Evolutionary conservation across 2,888 invertebrate species (phyloP), one percentile per base, ranked within the genome.

Genomic region (Apotomis turbidana): DNA sequence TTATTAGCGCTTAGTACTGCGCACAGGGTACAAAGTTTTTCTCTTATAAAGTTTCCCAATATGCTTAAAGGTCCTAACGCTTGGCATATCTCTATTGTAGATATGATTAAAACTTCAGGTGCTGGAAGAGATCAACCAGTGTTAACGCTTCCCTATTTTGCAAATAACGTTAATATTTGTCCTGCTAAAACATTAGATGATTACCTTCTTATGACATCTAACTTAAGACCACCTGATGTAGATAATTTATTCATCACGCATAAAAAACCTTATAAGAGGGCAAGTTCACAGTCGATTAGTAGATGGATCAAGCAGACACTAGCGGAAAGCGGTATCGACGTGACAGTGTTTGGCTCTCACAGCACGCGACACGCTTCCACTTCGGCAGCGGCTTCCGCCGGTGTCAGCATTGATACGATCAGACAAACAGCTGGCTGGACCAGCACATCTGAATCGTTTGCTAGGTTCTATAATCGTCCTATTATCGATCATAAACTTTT

Each of bases 311-410:
- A 76, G 51, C 4, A 13, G 4, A 52, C 59, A 4, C 15, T 68
- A 13, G 15, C 49, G 6, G 72, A 54, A 15, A 54, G 55, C 46
- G 72, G 63, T 36, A 49, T 72, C 46, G 60, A 64, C 54, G 59
- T 74, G 4, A 0, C 54, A 0, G 55, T 66, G 44, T 79, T 76
- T 51, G 66, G 73, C 15, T 77, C 76, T 9, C 78, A 79, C 59
- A 78, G 76, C 70, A 68, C 78, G 0, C 71, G 78, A 1, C 79
- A 77, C 54, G 77, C 77, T 3, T 62, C 77, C 60, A 77, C 78
- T 6, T 78, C 78, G 0, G 66, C 73, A 8, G 78, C 77, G 10
- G 54, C 13, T 12, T 38, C 67, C 5, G 54, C 69, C 0, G 75
- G 74, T 2, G 38, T 74, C 2, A 61, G 58, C 44, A 9, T 75